Evolutionary conservation across 2,888 invertebrate species (phyloP).

Genomic region (Lycia hirtaria): DNA sequence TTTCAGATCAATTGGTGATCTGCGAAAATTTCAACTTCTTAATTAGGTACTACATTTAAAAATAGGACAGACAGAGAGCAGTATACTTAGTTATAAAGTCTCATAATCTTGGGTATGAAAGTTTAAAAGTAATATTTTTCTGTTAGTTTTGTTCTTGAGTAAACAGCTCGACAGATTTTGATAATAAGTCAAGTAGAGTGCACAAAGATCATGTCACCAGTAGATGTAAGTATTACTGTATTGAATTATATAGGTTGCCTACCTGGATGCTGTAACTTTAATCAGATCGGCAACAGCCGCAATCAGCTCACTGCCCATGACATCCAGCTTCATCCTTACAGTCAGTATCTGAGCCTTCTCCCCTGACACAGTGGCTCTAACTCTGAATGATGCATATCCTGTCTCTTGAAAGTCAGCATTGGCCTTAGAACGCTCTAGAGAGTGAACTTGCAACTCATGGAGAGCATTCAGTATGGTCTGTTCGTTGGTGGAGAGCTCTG

Average conservation of each 20-base stretch:
- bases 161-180: too few relatives aligned
- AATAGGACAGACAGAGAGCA: too few relatives aligned
- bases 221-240: too few relatives aligned
- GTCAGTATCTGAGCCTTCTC: constrained; percentile 78
- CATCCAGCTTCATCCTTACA: constrained; percentile 84
- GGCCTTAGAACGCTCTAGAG: constrained; percentile 89
- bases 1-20: too few relatives aligned
- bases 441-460: constrained; percentile 87
- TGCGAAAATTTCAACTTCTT: too few relatives aligned
- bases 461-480: constrained; percentile 84
- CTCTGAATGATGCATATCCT: constrained; percentile 89
- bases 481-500: constrained; percentile 79
- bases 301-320: constrained; percentile 84
- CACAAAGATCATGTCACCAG: too few relatives aligned
- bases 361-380: constrained; percentile 86
- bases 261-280: constrained; percentile 72
- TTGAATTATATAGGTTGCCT: constrained; percentile 9
- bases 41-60: too few relatives aligned
- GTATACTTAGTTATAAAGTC: too few relatives aligned
- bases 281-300: constrained; percentile 79
- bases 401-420: constrained; percentile 88
- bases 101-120: too few relatives aligned
- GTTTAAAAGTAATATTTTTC: too few relatives aligned
- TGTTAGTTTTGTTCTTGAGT: too few relatives aligned
- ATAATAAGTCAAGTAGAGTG: too few relatives aligned